Evolutionary conservation across 2,888 invertebrate genomes (phyloP).

Genomic region (Endotricha flammealis): DNA sequence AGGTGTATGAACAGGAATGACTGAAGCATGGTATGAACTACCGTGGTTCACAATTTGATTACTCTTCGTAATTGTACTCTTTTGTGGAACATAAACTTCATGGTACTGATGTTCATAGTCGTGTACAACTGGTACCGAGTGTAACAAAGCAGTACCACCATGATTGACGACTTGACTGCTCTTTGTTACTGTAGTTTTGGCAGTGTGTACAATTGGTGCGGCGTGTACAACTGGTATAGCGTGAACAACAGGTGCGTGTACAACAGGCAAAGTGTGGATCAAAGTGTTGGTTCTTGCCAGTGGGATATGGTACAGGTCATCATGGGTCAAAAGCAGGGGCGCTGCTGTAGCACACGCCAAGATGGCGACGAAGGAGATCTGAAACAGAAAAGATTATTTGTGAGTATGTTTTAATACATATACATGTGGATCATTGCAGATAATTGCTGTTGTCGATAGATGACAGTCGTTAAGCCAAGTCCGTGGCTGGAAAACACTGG

Average conservation of each 20-base stretch:
- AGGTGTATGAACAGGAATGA: conserved; percentile 29
- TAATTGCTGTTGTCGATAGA: not conserved
- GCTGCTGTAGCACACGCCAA: conserved; percentile 43
- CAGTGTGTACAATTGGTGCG: conserved; percentile 19
- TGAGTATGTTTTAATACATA: not conserved
- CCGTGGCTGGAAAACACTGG: too few species aligned
- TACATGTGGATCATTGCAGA: not conserved
- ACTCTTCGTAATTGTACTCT: conserved; percentile 47
- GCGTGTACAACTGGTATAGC: conserved; percentile 20
- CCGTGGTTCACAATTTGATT: conserved; percentile 52
- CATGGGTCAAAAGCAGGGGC: conserved; percentile 37
- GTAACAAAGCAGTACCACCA: conserved; percentile 24
- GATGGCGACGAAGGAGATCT: conserved; percentile 41
- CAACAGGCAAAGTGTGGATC: conserved; percentile 28
- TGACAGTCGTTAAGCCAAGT: too few species aligned
- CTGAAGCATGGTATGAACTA: conserved; percentile 18
- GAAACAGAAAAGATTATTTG: conserved; percentile 19
- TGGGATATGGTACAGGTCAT: conserved; percentile 34
- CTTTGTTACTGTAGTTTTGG: conserved; percentile 38
- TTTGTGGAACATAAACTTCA: conserved; percentile 27
- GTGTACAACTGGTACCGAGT: conserved; percentile 23
- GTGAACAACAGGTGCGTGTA: conserved; percentile 21
- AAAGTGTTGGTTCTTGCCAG: conserved; percentile 44
- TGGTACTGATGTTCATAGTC: not conserved
- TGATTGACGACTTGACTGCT: conserved; percentile 33